These are phyloP conservation scores for Trisateles emortualis DNA, from an alignment of 2,888 invertebrate genomes.

Conservation along the genomic window DNA sequence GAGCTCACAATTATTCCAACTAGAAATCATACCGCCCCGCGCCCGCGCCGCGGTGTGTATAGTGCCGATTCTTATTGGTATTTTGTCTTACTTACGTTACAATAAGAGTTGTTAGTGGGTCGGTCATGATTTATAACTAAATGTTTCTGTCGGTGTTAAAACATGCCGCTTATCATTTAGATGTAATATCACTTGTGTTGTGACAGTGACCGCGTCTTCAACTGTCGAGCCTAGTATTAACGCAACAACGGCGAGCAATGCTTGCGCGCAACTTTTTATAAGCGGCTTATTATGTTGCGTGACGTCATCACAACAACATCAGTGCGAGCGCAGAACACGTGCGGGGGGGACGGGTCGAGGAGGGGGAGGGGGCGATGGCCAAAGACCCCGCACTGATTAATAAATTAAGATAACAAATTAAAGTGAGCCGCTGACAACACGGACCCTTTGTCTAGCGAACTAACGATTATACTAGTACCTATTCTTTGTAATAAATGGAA, in stretches of 20 bases:
- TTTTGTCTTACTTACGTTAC: conserved; percentile 11
- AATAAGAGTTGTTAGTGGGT: conserved; percentile 16
- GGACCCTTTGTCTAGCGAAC: conserved; percentile 50
- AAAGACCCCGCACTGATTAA: conserved; percentile 58
- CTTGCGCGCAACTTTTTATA: conserved; percentile 25
- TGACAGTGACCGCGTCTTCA: conserved; percentile 37
- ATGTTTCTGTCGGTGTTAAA: conserved; percentile 19
- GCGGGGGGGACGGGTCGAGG: neutral
- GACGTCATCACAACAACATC: conserved; percentile 32
- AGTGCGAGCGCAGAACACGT: neutral
- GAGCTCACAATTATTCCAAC: neutral
- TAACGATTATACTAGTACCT: too few relatives aligned
- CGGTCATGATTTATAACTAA: conserved; percentile 31
- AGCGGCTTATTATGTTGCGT: conserved; percentile 11
- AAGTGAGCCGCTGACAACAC: conserved; percentile 62
- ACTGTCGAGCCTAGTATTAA: neutral
- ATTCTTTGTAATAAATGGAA: too few relatives aligned
- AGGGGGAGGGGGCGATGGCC: conserved; percentile 16
- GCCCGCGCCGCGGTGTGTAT: neutral
- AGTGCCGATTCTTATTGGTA: conserved; percentile 19
- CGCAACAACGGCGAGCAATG: conserved; percentile 4
- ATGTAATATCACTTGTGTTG: conserved; percentile 41
- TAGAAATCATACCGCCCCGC: neutral
- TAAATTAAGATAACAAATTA: conserved; percentile 76
- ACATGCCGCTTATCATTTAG: conserved; percentile 45